These are phyloP conservation scores for Penaeus vannamei DNA, from an alignment of 1,140 invertebrate species.

Conservation along the genomic window DNA sequence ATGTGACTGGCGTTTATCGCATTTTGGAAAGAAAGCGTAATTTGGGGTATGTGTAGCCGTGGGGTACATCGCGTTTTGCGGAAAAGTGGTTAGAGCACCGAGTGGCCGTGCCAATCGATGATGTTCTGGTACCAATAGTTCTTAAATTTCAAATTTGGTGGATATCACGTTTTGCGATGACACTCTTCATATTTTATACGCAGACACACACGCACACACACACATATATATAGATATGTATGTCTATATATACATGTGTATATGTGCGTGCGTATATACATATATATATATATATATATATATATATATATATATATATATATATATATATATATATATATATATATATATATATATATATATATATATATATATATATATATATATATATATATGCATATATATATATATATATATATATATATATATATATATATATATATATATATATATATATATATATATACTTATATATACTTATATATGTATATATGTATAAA, in stretches of 20 bases:
- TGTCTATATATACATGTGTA: background rate
- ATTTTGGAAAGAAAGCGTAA: too few species aligned
- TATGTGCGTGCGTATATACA: background rate
- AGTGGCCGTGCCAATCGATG: too few species aligned
- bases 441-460: background rate
- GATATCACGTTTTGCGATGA: background rate
- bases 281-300: background rate
- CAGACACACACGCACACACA: background rate
- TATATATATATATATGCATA: background rate
- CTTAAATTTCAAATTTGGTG: background rate
- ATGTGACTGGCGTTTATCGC: too few species aligned
- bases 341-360: background rate
- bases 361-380: background rate
- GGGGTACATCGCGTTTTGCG: too few species aligned
- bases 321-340: background rate
- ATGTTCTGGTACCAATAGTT: too few species aligned
- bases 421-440: background rate
- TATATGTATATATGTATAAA: background rate
- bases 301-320: background rate
- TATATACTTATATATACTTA: background rate
- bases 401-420: constrained; percentile 8
- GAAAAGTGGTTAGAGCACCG: too few species aligned
- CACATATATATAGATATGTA: background rate
- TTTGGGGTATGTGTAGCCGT: too few species aligned
- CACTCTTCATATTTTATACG: background rate